Evolutionary conservation across 2,797 vertebrate species (phyloP).

Genomic region (Prunella strophiata): DNA sequence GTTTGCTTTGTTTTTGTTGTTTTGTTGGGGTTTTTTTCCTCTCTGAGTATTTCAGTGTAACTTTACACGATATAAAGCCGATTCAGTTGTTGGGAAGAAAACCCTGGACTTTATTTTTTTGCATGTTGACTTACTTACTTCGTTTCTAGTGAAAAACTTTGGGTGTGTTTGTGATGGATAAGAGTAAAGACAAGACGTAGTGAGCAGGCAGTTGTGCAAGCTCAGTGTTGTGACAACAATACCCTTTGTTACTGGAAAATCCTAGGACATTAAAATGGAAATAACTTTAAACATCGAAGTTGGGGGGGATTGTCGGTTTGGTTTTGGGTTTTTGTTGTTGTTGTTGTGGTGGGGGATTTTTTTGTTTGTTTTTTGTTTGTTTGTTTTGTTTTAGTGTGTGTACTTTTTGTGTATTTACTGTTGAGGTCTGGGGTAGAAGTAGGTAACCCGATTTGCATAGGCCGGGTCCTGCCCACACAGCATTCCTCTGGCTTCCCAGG

Average conservation of each 20-base stretch:
- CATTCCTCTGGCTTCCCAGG: not conserved
- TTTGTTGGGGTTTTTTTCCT: accelerated
- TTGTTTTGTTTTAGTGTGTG: not conserved
- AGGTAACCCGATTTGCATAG: not conserved
- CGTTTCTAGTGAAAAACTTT: not conserved
- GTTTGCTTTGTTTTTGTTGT: not conserved
- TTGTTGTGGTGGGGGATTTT: no score
- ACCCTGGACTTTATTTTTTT: not conserved
- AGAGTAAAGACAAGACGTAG: not conserved
- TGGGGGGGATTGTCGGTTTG: not conserved
- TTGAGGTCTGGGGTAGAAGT: not conserved
- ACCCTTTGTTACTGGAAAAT: conserved; percentile 37
- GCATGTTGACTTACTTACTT: not conserved
- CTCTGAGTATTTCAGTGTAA: not conserved
- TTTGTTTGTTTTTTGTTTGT: not conserved
- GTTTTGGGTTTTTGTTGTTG: no score
- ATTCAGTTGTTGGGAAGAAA: not conserved
- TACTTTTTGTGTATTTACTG: not conserved
- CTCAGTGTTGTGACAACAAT: not conserved
- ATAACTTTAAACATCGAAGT: not conserved
- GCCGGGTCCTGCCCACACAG: not conserved
- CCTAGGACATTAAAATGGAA: not conserved
- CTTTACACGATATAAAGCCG: not conserved
- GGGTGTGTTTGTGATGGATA: not conserved
- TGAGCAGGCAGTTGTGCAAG: conserved; percentile 18